Conservation (phyloP, 2,888 invertebrate species). For the Isoperla grammatica region DNA sequence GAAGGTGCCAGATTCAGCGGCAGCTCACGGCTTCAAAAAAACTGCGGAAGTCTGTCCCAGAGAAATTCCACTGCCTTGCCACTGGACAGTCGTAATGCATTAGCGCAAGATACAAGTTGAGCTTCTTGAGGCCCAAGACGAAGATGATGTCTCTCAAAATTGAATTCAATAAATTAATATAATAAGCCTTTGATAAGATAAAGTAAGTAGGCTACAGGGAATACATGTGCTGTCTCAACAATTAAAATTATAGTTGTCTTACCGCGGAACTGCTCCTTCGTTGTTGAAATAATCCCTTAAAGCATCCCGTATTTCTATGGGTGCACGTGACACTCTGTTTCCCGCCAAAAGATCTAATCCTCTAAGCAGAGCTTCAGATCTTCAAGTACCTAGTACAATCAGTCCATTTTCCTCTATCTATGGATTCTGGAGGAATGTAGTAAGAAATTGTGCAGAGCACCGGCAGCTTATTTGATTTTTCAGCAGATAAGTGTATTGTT, state of each 20-base stretch:
- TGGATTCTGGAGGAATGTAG: slow-evolving; percentile 3
- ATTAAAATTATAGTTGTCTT: background rate
- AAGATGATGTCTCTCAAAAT: too few relatives aligned
- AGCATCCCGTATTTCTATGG: background rate
- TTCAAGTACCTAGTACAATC: background rate
- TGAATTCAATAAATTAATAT: too few relatives aligned
- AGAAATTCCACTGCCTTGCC: too few relatives aligned
- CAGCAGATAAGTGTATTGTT: background rate
- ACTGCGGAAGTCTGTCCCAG: too few relatives aligned
- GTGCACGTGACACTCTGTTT: background rate
- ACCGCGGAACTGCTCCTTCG: background rate
- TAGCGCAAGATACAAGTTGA: too few relatives aligned
- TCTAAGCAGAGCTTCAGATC: background rate
- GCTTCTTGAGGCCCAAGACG: too few relatives aligned
- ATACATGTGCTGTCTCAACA: too few relatives aligned
- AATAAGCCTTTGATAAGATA: too few relatives aligned
- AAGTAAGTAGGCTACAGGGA: too few relatives aligned
- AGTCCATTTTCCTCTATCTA: background rate
- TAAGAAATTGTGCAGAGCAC: background rate
- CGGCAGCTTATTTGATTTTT: background rate
- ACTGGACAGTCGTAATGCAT: too few relatives aligned
- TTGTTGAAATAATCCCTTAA: background rate
- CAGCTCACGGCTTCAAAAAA: too few relatives aligned
- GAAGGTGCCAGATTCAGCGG: too few relatives aligned
- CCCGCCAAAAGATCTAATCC: background rate